Base-by-base conservation (phyloP, 2,888 invertebrate genomes). In the Pocota personata region DNA sequence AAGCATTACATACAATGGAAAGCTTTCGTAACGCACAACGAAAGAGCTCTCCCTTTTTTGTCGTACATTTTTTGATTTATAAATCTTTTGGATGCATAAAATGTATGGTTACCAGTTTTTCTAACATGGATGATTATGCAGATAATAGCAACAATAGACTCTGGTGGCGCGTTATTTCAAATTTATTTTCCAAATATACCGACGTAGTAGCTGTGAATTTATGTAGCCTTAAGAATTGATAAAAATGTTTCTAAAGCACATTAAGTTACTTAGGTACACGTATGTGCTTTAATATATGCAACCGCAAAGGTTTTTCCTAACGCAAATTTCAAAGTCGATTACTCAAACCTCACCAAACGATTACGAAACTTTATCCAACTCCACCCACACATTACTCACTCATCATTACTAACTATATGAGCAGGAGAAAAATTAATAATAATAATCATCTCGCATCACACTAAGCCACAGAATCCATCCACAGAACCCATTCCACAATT, bases 11-110 rank as follows among this genome's bases (percentile, higher is more conserved):
- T 21, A 66, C 55, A 60, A 52, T 35, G 58, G 40, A 46, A 35
- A 60, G 27, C 46, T 75, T 69, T 43, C 67, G 60, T 69, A 75
- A 73, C 60, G 67, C 73, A 75, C 43, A 21, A 14, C 50, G 6
- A 16, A 3, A 37, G 12, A 8, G 6, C 21, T 21, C n/a, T n/a
- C n/a, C 48, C 27, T 57, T 35, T 40, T 48, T 14, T 55, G 35
- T 30, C 27, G 14, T 58, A 14, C 7, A 55, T 12, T 57, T 43
- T 78, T 64, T 79, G 79, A 72, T 79, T 79, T 72, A 79, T 79
- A 79, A 55, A 55, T 46, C 62, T 71, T 72, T 71, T 7, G 55
- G 62, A 43, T 52, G 62, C 37, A 72, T 60, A 50, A 57, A 62
- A 32, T 50, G 67, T 67, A 67, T 52, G 77, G 67, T 69, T 60